Evolutionary conservation across 92 coral and sea anemone genomes (phyloP), one percentile per base, ranked within the genome.

Genomic region (Epizoanthus rinbou): DNA sequence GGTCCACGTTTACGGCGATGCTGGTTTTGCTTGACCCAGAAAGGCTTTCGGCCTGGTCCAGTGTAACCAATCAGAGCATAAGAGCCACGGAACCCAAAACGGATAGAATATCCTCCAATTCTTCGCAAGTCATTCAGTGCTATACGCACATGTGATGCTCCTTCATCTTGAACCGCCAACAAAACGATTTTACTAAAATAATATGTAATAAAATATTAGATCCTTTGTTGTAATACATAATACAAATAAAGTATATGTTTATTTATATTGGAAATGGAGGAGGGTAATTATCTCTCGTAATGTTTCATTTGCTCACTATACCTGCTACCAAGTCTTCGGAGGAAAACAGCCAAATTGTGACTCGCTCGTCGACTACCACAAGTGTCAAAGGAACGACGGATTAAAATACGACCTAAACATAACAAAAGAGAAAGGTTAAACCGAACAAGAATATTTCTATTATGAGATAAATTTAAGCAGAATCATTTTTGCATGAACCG

Each of bases 61-160:
- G 80, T 66, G 41, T 57, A 75, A 31, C 88, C 88, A 22, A 85
- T 68, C 37, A 85, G 60, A 8, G 88, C 84, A 37, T 64, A 85
- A 6, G 88, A 85, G 24, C 88, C 58, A 18, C 88, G 84, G 75
- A 16, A 85, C 4, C 79, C 47, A 10, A 31, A 35, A 22, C 80
- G 80, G 33, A 75, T 58, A 17, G 53, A 66, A 66, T 17, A 57
- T 2, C 80, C 80, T 18, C 80, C 80, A 15, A 75, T 11, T 33
- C 66, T 57, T 75, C 66, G n/a, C 37, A 75, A 58, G 24, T 53
- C 39, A 17, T 64, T 50, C 8, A 75, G 33, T 57, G 80, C 53
- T 18, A 66, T 45, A 5, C 17, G 18, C 8, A 58, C 80, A 57
- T 31, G 23, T 16, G 53, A 53, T 57, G 80, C 60, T 0, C 66